Conservation (phyloP, 2,797 vertebrate species). For the Mallotus villosus region DNA sequence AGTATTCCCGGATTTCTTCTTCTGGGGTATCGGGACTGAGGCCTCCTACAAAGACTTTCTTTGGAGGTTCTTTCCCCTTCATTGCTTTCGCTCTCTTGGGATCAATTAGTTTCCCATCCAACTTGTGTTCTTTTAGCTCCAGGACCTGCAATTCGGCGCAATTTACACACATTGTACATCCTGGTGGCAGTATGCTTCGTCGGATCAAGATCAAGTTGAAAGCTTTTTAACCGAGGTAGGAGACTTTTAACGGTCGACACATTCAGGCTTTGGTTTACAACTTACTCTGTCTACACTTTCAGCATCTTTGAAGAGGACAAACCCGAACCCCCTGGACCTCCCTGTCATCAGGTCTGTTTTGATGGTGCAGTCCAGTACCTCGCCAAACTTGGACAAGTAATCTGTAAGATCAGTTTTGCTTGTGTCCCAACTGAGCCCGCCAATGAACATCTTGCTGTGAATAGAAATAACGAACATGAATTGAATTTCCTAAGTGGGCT, state of each 20-base stretch:
- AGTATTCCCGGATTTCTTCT: slow-evolving; percentile 87
- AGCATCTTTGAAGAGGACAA: slow-evolving; percentile 87
- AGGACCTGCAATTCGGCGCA: slow-evolving; percentile 71
- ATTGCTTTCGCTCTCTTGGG: slow-evolving; percentile 87
- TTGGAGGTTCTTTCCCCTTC: slow-evolving; percentile 86
- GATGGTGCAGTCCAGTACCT: slow-evolving; percentile 87
- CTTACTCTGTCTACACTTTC: slow-evolving; percentile 84
- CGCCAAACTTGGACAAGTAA: slow-evolving; percentile 85
- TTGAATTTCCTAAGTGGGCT: neutral
- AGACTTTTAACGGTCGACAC: neutral
- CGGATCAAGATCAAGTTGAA: too few species aligned
- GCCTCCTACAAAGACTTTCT: slow-evolving; percentile 88
- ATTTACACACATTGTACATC: neutral
- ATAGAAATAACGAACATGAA: neutral
- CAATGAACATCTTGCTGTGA: slow-evolving; percentile 87
- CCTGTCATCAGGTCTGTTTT: slow-evolving; percentile 87
- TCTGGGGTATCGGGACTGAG: slow-evolving; percentile 86
- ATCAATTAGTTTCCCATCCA: slow-evolving; percentile 88
- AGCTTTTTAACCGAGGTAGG: too few species aligned
- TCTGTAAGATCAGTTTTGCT: slow-evolving; percentile 88
- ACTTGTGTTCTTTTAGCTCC: slow-evolving; percentile 86
- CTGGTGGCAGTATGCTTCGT: neutral
- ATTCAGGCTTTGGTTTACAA: neutral
- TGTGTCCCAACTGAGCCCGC: slow-evolving; percentile 88
- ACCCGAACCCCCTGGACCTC: slow-evolving; percentile 86